A percentile compares a stretch with the other conserved stretches of the same genome.
These are phyloP conservation scores for Chloromyia formosa DNA, from an alignment of 2,888 invertebrate genomes.

Conservation along the genomic window DNA sequence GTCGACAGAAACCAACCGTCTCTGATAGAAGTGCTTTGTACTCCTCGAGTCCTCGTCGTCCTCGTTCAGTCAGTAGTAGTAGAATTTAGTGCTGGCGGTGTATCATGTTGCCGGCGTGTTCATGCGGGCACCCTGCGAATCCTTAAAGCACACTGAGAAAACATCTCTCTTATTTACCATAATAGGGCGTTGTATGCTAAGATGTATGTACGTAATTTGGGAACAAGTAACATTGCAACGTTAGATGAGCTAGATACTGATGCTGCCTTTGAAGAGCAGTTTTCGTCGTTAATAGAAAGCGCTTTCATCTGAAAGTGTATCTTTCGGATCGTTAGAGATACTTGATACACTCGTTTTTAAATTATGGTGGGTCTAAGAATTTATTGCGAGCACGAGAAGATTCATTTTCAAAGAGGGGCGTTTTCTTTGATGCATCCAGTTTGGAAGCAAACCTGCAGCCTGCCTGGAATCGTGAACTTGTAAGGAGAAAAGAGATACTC, in stretches of 20 bases:
- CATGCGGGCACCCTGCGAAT: constrained; percentile 18
- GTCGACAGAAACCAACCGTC: background rate
- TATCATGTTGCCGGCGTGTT: background rate
- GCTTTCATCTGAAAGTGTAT: background rate
- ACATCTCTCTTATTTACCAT: background rate
- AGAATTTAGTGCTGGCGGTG: background rate
- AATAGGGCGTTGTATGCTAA: background rate
- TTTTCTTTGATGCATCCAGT: too few species aligned
- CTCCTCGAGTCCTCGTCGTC: background rate
- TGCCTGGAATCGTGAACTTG: too few species aligned
- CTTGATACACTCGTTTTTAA: too few species aligned
- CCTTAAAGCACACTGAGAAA: background rate
- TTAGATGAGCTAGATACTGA: background rate
- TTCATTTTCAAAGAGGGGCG: too few species aligned
- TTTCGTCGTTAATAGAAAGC: background rate
- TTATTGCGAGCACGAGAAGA: too few species aligned
- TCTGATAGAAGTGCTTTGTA: background rate
- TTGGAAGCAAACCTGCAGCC: too few species aligned
- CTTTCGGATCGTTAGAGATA: too few species aligned
- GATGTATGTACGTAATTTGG: background rate
- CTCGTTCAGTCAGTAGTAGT: too few species aligned
- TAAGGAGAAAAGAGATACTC: too few species aligned
- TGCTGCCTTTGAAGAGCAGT: background rate
- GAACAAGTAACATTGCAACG: background rate
- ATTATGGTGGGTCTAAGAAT: too few species aligned